phyloP scores from a whole-genome alignment of 2,113 vertebrate genomes.

The Actinemys pallida region DNA sequence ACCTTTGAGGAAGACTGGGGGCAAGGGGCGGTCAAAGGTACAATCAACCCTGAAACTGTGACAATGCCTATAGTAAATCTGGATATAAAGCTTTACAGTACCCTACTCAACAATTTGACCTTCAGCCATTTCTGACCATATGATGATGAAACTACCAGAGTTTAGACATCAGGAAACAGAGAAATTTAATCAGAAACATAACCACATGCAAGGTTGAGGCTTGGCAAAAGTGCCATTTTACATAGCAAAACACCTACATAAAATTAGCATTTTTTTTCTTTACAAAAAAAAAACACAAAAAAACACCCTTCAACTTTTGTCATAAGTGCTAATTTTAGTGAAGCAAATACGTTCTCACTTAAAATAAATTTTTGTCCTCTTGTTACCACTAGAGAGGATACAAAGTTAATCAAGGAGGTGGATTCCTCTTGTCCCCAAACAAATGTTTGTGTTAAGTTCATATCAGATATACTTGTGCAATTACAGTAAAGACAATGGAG shows the following conservation, averaged over 20 bases:
- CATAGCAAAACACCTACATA: neutral
- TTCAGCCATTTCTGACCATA: neutral
- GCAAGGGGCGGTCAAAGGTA: neutral
- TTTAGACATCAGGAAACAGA: accelerated
- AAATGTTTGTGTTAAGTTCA: neutral
- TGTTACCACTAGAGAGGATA: neutral
- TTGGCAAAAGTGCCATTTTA: neutral
- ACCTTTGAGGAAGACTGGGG: neutral
- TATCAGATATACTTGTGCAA: neutral
- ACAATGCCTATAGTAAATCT: neutral
- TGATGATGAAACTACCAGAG: neutral
- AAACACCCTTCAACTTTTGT: neutral
- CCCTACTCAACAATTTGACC: neutral
- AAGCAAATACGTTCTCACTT: neutral
- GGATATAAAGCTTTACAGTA: neutral
- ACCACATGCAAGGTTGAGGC: neutral
- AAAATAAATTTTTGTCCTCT: neutral
- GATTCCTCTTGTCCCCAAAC: neutral
- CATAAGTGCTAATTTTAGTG: neutral
- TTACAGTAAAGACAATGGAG: neutral
- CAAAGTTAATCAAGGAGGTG: neutral
- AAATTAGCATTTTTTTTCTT: neutral
- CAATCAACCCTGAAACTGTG: neutral
- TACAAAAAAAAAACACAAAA: neutral
- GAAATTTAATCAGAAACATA: neutral